A percentile compares a stretch with the other conserved stretches of the same genome.
Evolutionary conservation across 2,113 vertebrate species (phyloP).

Genomic region (Hyla sarda): DNA sequence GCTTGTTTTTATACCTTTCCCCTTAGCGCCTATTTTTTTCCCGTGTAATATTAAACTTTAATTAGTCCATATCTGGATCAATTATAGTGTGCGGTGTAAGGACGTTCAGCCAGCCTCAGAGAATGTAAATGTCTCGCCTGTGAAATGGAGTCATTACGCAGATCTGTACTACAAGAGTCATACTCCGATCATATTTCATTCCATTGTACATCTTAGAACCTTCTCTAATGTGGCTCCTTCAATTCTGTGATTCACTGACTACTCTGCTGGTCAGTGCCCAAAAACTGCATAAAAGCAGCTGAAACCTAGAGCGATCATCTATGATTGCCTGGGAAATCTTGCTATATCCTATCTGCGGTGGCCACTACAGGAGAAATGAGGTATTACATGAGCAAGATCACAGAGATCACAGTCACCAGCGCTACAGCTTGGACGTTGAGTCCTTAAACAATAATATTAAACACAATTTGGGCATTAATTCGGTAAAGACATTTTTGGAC

Average conservation of each 20-base stretch:
- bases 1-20: conserved; percentile 44
- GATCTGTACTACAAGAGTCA: background rate
- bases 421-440: no score
- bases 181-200: conserved; percentile 2
- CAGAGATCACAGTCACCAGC: no score
- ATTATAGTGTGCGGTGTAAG: conserved; percentile 23
- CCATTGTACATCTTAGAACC: background rate
- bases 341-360: background rate
- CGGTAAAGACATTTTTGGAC: no score
- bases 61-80: conserved; percentile 53
- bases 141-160: conserved; percentile 38
- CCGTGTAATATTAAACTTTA: conserved; percentile 55
- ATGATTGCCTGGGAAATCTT: background rate
- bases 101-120: conserved; percentile 32
- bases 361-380: background rate
- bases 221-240: background rate
- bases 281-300: no score
- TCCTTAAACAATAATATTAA: no score
- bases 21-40: conserved; percentile 42
- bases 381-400: background rate
- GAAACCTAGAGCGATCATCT: background rate
- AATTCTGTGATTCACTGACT: background rate
- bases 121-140: conserved; percentile 24
- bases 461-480: no score
- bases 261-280: no score